Percentiles rank a stretch among this genome's conserved stretches.
phyloP scores from a whole-genome alignment of 2,113 vertebrate genomes.

The Oryzias woworae region DNA sequence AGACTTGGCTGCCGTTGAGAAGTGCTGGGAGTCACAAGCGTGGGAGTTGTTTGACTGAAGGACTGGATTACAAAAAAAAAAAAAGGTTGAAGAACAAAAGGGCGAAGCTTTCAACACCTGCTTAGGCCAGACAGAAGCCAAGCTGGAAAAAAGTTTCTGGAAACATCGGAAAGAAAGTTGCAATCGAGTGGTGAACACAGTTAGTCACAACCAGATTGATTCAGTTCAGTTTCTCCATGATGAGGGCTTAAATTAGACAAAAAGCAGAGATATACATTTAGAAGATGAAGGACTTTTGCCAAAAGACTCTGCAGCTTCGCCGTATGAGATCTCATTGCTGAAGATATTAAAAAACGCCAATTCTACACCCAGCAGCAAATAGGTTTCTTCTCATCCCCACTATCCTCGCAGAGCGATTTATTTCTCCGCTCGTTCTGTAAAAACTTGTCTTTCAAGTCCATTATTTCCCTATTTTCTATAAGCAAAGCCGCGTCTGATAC shows the following conservation, averaged over 20 bases:
- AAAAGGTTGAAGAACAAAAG: background rate
- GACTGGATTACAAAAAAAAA: background rate
- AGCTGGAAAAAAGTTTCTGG: conserved; percentile 19
- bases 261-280: conserved; percentile 33
- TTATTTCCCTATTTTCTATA: conserved; percentile 69
- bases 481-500: conserved; percentile 68
- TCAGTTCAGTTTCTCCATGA: conserved; percentile 69
- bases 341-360: conserved; percentile 75
- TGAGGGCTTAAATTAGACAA: conserved; percentile 45
- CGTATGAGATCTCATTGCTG: conserved; percentile 55
- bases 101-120: conserved; percentile 1
- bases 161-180: conserved; percentile 50
- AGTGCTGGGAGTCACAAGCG: conserved; percentile 5
- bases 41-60: conserved; percentile 4
- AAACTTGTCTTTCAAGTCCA: conserved; percentile 70
- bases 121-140: background rate
- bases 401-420: conserved; percentile 52
- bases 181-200: conserved; percentile 73
- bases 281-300: conserved; percentile 36
- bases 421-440: conserved; percentile 52
- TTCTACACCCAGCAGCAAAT: conserved; percentile 61
- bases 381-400: conserved; percentile 57
- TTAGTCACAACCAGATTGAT: conserved; percentile 77
- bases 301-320: conserved; percentile 37
- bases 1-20: conserved; percentile 26